Conservation (phyloP, 2,113 vertebrate genomes). For the Hylia prasina region DNA sequence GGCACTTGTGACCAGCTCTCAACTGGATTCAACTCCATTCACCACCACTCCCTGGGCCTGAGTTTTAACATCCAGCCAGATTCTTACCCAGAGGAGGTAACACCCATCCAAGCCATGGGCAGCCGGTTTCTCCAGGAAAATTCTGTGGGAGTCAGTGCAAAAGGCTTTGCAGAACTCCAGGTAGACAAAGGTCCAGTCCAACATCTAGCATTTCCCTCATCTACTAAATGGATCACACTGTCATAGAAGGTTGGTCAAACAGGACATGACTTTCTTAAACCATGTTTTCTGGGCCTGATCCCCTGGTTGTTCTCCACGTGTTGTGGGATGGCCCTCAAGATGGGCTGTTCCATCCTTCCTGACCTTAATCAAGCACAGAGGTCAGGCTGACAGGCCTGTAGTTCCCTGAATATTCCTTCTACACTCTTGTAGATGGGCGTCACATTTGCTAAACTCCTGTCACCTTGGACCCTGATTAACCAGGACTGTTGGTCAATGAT, state of each 20-base stretch:
- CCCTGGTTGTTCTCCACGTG: rapidly evolving
- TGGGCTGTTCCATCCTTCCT: neutral
- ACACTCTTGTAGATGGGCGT: neutral
- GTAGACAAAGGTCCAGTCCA: neutral
- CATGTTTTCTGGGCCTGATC: neutral
- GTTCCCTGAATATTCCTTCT: neutral
- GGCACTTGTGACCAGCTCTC: neutral
- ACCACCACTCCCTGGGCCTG: neutral
- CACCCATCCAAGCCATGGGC: neutral
- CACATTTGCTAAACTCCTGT: neutral
- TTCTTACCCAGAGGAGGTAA: neutral
- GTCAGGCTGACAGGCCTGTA: neutral
- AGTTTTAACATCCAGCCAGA: neutral
- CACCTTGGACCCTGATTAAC: neutral
- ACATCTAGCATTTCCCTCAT: neutral
- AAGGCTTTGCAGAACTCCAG: neutral
- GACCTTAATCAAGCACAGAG: neutral
- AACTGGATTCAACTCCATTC: neutral
- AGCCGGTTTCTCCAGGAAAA: neutral
- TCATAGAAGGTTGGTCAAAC: neutral
- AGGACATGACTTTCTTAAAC: neutral
- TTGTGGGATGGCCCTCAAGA: neutral
- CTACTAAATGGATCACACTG: neutral
- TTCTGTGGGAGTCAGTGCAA: neutral
- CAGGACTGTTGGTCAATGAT: neutral